phyloP scores from a whole-genome alignment of 2,888 invertebrate species.

The Ommatoiulus sabulosus region DNA sequence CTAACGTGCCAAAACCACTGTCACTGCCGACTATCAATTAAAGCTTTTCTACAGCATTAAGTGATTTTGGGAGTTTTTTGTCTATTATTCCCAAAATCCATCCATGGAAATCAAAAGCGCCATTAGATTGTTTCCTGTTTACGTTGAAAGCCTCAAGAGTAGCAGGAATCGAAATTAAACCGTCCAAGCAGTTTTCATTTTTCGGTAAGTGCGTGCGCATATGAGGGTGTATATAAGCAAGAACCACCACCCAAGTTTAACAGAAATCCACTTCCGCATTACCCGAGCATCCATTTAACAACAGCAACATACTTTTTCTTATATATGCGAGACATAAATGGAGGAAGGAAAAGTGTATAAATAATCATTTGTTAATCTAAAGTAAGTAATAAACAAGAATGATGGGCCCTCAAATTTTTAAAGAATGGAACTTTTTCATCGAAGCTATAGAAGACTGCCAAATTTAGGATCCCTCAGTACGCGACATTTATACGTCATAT shows the following conservation, averaged over 20 bases:
- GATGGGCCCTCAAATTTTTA: no score
- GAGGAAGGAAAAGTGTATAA: not conserved
- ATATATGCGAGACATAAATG: not conserved
- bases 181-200: not conserved
- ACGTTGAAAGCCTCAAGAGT: not conserved
- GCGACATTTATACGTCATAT: no score
- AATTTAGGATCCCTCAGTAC: no score
- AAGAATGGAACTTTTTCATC: no score
- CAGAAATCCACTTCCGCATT: not conserved
- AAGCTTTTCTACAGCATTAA: not conserved
- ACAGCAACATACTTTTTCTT: not conserved
- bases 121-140: slow-evolving; percentile 28
- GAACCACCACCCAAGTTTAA: not conserved
- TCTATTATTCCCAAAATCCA: not conserved
- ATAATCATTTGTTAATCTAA: not conserved
- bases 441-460: no score
- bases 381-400: not conserved
- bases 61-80: not conserved
- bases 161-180: not conserved
- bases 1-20: not conserved
- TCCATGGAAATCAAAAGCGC: slow-evolving; percentile 28
- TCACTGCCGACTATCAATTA: not conserved
- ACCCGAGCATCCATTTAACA: not conserved
- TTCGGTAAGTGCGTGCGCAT: not conserved
- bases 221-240: not conserved